Evolutionary conservation across 1,140 invertebrate genomes (phyloP).

Genomic region (Bombus haemorrhoidalis): DNA sequence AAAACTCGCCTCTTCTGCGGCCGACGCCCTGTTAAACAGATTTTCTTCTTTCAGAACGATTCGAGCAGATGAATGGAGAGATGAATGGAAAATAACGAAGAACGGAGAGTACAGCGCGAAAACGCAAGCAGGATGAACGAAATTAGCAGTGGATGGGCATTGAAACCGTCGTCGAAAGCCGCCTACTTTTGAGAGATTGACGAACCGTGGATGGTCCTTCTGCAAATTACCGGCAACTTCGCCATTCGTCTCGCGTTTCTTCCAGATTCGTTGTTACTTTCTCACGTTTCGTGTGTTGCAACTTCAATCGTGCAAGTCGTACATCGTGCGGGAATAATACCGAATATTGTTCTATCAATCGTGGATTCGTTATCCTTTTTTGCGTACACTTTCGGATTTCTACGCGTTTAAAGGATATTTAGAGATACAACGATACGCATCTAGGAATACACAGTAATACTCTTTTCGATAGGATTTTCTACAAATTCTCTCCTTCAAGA

Average conservation of each 20-base stretch:
- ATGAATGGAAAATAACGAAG: slow-evolving; percentile 34
- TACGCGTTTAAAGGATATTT: too few relatives aligned
- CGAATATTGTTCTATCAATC: background rate
- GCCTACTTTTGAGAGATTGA: slow-evolving; percentile 22
- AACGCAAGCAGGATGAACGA: slow-evolving; percentile 51
- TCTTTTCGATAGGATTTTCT: too few relatives aligned
- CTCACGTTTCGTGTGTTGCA: background rate
- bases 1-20: slow-evolving; percentile 42
- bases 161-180: slow-evolving; percentile 43
- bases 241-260: background rate
- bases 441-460: too few relatives aligned
- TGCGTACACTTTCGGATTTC: too few relatives aligned
- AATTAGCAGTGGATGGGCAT: slow-evolving; percentile 59
- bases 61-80: slow-evolving; percentile 13
- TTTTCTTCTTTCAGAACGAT: slow-evolving; percentile 56
- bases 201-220: slow-evolving; percentile 5
- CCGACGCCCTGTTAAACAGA: slow-evolving; percentile 64
- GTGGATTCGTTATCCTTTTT: too few relatives aligned
- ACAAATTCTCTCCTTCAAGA: too few relatives aligned
- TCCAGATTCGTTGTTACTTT: background rate
- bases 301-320: background rate
- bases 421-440: too few relatives aligned
- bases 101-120: slow-evolving; percentile 8
- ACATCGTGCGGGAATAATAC: background rate
- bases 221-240: background rate